Base-by-base conservation (phyloP, 2,113 vertebrate genomes). In the Capra hircus region DNA sequence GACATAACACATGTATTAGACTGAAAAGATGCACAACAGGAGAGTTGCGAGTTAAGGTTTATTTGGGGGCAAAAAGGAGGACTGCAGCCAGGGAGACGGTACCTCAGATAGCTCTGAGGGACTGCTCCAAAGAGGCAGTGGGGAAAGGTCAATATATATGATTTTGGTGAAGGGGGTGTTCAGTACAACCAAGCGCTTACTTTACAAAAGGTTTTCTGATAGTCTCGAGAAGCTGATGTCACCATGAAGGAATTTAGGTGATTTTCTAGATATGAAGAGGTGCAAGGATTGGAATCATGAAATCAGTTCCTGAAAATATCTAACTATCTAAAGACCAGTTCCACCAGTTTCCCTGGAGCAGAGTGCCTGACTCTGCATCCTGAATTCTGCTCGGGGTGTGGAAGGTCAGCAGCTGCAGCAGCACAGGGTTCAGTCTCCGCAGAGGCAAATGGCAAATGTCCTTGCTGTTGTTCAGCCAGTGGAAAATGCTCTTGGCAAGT, bases 1-100 rank as follows among this genome's bases (percentile, higher is more conserved):
- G 17, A 93, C 27, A n/a, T 50, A 36, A n/a, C 7, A 48, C 50
- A 45, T 1, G 36, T 77, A 15, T 77, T 77, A 40, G 40, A 43
- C 71, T 77, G 12, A 43, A 77, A 77, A 77, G 40, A 27, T 43
- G 23, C 40, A 7, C 23, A 14, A 43, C 23, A 43, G 40, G 40
- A 77, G 40, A 77, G 40, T 7, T 43, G 67, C 6, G 6, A 43
- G 23, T 77, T 14, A 43, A 43, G 3, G 6, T 77, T 43, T 43
- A 43, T 43, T 77, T 77, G 71, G 71, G 6, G 23, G 19, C 19
- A 25, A 43, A 77, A 43, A 77, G 21, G 71, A 14, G 23, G 40
- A 77, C 71, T 77, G 23, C 71, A 27, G 40, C 71, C 0, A 0
- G 40, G 6, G 21, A 43, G 40, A 8, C 5, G 6, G 67, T 23